Conservation (phyloP, 2,888 invertebrate species). For the Plagodis dolabraria region DNA sequence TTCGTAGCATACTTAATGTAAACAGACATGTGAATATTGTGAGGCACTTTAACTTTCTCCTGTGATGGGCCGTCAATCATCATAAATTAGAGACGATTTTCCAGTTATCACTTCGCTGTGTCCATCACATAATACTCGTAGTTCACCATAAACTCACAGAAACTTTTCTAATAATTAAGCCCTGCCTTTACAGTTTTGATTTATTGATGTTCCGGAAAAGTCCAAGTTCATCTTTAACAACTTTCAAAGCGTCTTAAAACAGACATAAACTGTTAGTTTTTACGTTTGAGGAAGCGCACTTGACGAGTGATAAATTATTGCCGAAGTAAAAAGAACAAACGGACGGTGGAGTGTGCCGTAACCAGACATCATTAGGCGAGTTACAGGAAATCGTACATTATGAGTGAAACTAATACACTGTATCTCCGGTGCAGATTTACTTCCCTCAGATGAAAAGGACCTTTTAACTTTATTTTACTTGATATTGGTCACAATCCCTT, state of each 20-base stretch:
- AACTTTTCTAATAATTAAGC: constrained; percentile 14
- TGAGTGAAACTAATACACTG: constrained; percentile 54
- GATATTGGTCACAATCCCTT: no score
- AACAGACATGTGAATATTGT: constrained; percentile 71
- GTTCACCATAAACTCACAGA: constrained; percentile 21
- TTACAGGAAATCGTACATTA: constrained; percentile 59
- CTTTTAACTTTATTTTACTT: background rate
- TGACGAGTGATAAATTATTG: constrained; percentile 49
- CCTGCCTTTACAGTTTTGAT: constrained; percentile 15
- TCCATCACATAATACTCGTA: constrained; percentile 40
- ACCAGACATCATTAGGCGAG: constrained; percentile 53
- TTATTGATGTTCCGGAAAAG: constrained; percentile 18
- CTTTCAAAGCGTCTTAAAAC: constrained; percentile 27
- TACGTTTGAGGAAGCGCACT: constrained; percentile 34
- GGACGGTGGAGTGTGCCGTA: constrained; percentile 38
- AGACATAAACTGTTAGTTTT: constrained; percentile 22
- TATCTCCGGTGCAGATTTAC: constrained; percentile 50
- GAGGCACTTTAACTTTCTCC: constrained; percentile 77
- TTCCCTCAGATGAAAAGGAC: constrained; percentile 30
- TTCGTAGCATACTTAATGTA: constrained; percentile 61
- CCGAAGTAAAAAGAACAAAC: constrained; percentile 50
- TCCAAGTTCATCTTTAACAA: constrained; percentile 15
- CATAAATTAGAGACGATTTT: constrained; percentile 72
- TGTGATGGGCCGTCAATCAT: constrained; percentile 77
- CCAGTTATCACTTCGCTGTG: constrained; percentile 67